phyloP scores from a whole-genome alignment of 92 coral and sea anemone genomes.

The Siderastrea siderea region DNA sequence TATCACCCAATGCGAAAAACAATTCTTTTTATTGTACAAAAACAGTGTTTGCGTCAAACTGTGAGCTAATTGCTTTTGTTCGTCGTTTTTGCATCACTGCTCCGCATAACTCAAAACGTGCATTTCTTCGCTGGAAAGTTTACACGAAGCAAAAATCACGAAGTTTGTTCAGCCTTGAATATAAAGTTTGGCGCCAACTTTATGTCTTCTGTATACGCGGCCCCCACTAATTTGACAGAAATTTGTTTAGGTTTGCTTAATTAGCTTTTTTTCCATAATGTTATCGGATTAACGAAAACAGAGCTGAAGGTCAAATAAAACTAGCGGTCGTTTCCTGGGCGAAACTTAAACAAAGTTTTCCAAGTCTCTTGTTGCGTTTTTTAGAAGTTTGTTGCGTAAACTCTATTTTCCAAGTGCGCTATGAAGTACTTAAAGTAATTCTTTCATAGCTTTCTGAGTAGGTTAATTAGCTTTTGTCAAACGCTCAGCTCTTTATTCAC shows the following conservation, averaged over 20 bases:
- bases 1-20: not conserved
- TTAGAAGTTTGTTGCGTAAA: no score
- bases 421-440: not conserved
- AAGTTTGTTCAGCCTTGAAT: not conserved
- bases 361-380: not conserved
- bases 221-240: not conserved
- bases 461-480: constrained; percentile 17
- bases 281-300: constrained; percentile 16
- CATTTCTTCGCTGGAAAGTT: not conserved
- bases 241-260: constrained; percentile 20
- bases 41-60: not conserved
- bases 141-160: not conserved
- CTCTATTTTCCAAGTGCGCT: not conserved
- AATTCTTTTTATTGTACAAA: constrained; percentile 3
- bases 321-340: not conserved
- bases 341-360: not conserved
- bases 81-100: not conserved
- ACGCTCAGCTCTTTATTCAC: not conserved
- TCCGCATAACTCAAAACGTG: not conserved
- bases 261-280: constrained; percentile 9
- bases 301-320: constrained; percentile 19
- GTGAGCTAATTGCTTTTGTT: constrained; percentile 16
- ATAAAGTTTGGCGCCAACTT: not conserved
- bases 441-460: not conserved
- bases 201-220: not conserved